Evolutionary conservation across 2,797 vertebrate genomes (phyloP).

Genomic region (Lacerta viridis): DNA sequence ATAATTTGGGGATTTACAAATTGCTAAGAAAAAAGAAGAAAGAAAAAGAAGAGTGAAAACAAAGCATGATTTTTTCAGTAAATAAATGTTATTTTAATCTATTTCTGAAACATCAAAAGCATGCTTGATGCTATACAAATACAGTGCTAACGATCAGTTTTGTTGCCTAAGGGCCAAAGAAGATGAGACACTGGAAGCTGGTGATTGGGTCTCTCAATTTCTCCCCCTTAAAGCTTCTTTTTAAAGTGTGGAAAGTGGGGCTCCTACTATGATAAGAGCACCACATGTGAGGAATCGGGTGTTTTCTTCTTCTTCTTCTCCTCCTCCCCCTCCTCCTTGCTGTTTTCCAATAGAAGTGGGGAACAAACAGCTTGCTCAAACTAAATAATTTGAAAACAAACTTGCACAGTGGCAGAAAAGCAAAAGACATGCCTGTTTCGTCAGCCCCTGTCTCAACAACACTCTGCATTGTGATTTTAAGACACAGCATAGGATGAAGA

Average conservation of each 20-base stretch:
- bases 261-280: not conserved
- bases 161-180: not conserved
- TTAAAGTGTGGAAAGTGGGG: not conserved
- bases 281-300: not conserved
- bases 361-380: too few relatives aligned
- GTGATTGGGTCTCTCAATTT: too few relatives aligned
- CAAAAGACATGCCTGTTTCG: constrained; percentile 32
- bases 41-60: not conserved
- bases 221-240: not conserved
- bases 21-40: not conserved
- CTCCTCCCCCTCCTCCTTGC: not conserved
- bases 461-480: constrained; percentile 23
- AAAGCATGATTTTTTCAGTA: not conserved
- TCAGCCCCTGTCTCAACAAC: constrained; percentile 21
- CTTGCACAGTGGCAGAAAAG: constrained; percentile 32
- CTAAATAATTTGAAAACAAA: too few relatives aligned
- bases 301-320: not conserved
- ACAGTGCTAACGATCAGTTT: not conserved
- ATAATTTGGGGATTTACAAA: constrained; percentile 20
- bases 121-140: not conserved
- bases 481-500: not conserved
- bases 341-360: not conserved
- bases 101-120: not conserved
- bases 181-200: not conserved
- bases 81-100: not conserved